Base-by-base conservation (phyloP, 2,888 invertebrate species). In the Chymomyza fuscimana region DNA sequence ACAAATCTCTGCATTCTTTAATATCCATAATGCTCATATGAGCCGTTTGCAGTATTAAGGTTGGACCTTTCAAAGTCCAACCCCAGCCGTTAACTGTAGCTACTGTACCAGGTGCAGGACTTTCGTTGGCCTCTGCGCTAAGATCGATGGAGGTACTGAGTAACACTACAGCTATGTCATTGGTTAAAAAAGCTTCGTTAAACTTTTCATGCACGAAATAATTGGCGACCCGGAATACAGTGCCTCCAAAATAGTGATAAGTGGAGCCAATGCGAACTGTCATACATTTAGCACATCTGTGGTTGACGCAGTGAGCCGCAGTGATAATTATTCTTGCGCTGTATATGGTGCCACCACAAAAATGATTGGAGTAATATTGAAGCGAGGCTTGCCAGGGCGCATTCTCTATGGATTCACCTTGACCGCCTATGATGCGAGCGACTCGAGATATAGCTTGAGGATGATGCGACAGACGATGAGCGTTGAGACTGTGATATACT, bases 1-100 rank as follows among this genome's bases (percentile, higher is more conserved):
- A 89, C 0, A 85, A 74, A 70, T 94, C 94, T 0, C 91, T 92
- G 0, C 94, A 94, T 0, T 85, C 67, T 1, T 58, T 29, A 9
- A 10, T 19, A 12, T 15, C 15, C 7, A 87, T 72, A 69, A 87
- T 78, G 50, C 77, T 46, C 12, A 87, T 81, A 6, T 78, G 63
- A 12, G 78, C 81, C 50, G 70, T 70, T 65, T 77, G 78, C 52
- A 87, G 70, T 6, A 36, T 63, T 32, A 7, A 0, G 32, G 32
- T 65, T 61, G 6, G 73, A 7, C 63, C 61, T 16, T 76, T 73
- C 5, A 61, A 82, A 5, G 82, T 82, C 6, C 76, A 78, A 36
- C 89, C 90, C 89, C 89, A 90, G 25, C 90, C 90, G 32, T 90
- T 89, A 46, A 92, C 80, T 16, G 77, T 67, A 16, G 83, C 81